phyloP scores from a whole-genome alignment of 2,888 invertebrate genomes.

The Clivina fossor region DNA sequence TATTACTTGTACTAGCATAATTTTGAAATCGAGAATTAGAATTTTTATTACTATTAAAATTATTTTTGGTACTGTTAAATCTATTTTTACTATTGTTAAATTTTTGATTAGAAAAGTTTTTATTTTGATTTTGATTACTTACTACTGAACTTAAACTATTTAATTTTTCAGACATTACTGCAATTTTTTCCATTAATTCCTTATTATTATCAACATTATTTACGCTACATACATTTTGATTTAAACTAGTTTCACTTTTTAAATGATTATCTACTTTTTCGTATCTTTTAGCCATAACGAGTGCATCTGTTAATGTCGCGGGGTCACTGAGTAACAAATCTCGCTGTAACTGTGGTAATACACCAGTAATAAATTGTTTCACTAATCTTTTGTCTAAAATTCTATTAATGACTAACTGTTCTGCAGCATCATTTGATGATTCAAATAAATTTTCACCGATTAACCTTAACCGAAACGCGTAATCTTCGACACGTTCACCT shows the following conservation, averaged over 20 bases:
- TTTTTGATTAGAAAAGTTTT: not conserved
- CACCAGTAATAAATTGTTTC: slow-evolving; percentile 3
- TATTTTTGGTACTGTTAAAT: not conserved
- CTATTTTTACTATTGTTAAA: not conserved
- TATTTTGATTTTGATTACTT: not conserved
- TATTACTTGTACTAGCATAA: not conserved
- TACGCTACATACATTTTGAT: no score
- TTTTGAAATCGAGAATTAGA: no score
- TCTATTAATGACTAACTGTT: not conserved
- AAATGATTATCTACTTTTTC: not conserved
- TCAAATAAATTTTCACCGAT: slow-evolving; percentile 9
- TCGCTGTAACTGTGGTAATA: slow-evolving; percentile 3
- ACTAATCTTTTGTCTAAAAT: slow-evolving; percentile 3
- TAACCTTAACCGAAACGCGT: not conserved
- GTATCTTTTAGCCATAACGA: not conserved
- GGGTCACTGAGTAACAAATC: slow-evolving; percentile 7
- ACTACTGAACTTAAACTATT: not conserved
- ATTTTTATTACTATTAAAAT: slow-evolving; percentile 7
- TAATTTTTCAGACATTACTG: not conserved
- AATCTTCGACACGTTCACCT: slow-evolving; percentile 1
- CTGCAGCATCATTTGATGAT: not conserved
- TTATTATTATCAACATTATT: no score
- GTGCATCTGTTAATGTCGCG: not conserved
- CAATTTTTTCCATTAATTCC: not conserved
- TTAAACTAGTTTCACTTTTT: not conserved